A percentile compares a stretch with the other conserved stretches of the same genome.
These are phyloP conservation scores for Formica selysi DNA, from an alignment of 1,140 invertebrate genomes.

Conservation along the genomic window DNA sequence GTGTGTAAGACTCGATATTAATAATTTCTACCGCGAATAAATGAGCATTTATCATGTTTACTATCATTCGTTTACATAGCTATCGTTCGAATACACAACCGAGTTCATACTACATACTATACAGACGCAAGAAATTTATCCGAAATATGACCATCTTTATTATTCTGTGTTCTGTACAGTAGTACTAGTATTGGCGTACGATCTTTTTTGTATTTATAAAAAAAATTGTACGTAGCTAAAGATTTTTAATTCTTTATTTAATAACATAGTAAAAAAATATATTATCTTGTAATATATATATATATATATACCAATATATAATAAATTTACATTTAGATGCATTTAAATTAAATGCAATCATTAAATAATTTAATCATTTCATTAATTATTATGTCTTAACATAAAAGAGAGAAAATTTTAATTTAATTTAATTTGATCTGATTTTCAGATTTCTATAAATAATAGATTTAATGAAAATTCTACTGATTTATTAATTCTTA, in stretches of 20 bases:
- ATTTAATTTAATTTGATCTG: neutral
- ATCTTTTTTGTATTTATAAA: neutral
- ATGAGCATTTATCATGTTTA: conserved; percentile 4
- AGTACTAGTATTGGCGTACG: too few species aligned
- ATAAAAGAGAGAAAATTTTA: neutral
- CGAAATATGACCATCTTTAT: neutral
- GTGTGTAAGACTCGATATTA: neutral
- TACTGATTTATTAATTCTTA: neutral
- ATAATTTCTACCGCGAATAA: conserved; percentile 36
- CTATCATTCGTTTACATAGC: conserved; percentile 8
- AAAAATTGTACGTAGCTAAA: neutral
- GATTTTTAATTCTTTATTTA: neutral
- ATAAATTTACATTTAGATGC: neutral
- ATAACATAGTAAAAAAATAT: neutral
- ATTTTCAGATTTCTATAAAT: neutral
- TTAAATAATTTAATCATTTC: neutral
- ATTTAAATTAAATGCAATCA: neutral
- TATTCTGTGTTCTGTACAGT: neutral
- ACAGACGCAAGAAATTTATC: conserved; percentile 9
- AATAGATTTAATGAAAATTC: neutral
- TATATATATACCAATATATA: neutral
- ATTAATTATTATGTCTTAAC: neutral
- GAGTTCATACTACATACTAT: too few species aligned
- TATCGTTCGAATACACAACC: neutral
- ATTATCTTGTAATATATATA: neutral